Base-by-base conservation (phyloP, 2,797 vertebrate genomes). In the Ctenopoma multispine region DNA sequence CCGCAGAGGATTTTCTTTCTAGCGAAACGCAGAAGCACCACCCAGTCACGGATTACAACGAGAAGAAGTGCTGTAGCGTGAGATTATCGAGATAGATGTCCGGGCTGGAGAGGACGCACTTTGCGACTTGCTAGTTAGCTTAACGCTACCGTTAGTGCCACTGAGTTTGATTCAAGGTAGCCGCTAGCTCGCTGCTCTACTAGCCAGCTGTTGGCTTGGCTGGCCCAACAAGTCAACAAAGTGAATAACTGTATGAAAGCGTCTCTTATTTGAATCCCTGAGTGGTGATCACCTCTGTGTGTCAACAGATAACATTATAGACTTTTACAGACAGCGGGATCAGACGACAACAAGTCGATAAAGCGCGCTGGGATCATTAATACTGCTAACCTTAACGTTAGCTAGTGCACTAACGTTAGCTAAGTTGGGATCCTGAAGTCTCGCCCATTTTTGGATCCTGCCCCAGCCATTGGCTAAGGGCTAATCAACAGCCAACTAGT, bases 151-250 rank as follows among this genome's bases (percentile, higher is more conserved):
- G 82, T 76, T 75, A 73, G 82, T 78, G 82, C 82, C 66, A 34
- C 85, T 88, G 88, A 90, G 82, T 92, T 92, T 89, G 90, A 90
- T 87, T 87, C 73, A 87, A 90, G 89, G 80, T 91, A 92, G 93
- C 90, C 34, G 82, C 79, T 93, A 92, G 91, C 89, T 80, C 71
- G 63, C 69, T 31, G 83, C 57, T 36, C 49, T 21, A 21, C 71
- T 87, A 90, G 89, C 89, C 87, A 87, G 89, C 90, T 87, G 90
- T 87, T 88, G 83, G 70, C 80, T 84, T 62, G 72, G 69, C 85
- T 84, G 86, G 79, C 82, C 86, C 86, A 84, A 89, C 90, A 92
- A 92, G 83, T 92, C 90, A 56, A 83, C 82, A 27, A 74, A 85
- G 84, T 82, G 58, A 53, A 53, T 63, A 83, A 82, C 84, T 84